Percentiles rank a stretch among this genome's conserved stretches.
Conservation (phyloP, 1,140 invertebrate genomes). For the Cydia splendana region DNA sequence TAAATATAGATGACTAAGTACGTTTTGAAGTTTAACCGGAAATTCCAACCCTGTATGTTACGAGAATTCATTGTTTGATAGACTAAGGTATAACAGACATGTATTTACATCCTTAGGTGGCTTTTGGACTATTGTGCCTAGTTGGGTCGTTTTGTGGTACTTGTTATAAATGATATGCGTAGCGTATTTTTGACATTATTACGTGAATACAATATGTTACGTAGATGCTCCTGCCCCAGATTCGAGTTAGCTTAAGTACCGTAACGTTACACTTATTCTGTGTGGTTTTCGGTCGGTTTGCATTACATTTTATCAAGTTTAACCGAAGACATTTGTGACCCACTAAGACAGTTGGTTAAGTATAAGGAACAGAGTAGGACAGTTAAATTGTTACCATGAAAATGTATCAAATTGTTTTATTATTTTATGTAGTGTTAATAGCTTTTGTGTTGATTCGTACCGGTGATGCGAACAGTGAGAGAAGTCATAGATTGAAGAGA, state of each 20-base stretch:
- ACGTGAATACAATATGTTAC: not conserved
- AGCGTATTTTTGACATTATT: not conserved
- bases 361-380: not conserved
- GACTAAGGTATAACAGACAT: too few relatives aligned
- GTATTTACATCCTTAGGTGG: too few relatives aligned
- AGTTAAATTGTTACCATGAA: conserved; percentile 44
- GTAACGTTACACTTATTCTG: not conserved
- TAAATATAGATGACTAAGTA: too few relatives aligned
- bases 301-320: not conserved
- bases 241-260: not conserved
- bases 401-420: conserved; percentile 47
- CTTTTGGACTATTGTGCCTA: too few relatives aligned
- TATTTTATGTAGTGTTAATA: conserved; percentile 53
- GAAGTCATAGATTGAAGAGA: conserved; percentile 46
- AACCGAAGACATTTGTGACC: not conserved
- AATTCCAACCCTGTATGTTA: too few relatives aligned
- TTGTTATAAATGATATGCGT: not conserved
- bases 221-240: not conserved
- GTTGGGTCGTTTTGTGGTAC: too few relatives aligned
- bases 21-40: too few relatives aligned
- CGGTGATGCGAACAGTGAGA: conserved; percentile 49
- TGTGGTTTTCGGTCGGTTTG: not conserved
- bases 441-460: conserved; percentile 49
- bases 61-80: too few relatives aligned
- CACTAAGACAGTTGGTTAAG: not conserved